A percentile compares a stretch with the other conserved stretches of the same genome.
Conservation (phyloP, 1,140 invertebrate species). For the Drosophila jambulina region DNA sequence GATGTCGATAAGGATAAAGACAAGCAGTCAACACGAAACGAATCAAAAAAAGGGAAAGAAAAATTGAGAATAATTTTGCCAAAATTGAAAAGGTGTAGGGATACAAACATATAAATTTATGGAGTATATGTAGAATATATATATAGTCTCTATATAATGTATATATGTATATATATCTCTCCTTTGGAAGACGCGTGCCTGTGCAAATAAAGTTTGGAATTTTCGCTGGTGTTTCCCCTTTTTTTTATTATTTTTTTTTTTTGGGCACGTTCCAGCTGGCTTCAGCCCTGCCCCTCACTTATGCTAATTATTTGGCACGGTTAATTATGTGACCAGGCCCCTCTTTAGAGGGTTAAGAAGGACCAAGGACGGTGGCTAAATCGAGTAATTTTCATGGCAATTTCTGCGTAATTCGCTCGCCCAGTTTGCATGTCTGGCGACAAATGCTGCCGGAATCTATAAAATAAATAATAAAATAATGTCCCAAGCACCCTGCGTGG, state of each 20-base stretch:
- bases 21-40: conserved; percentile 37
- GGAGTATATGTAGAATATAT: too few species aligned
- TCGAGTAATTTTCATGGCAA: conserved; percentile 43
- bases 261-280: conserved; percentile 47
- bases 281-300: conserved; percentile 39
- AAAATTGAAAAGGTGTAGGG: conserved; percentile 1
- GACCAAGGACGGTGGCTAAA: conserved; percentile 25
- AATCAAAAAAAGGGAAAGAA: conserved; percentile 21
- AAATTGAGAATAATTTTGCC: conserved; percentile 3
- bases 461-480: conserved; percentile 63
- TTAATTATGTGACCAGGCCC: conserved; percentile 56
- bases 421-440: conserved; percentile 47
- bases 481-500: conserved; percentile 17
- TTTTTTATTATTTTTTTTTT: not conserved
- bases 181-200: conserved; percentile 18
- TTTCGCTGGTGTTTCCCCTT: not conserved
- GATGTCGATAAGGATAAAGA: conserved; percentile 34
- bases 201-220: conserved; percentile 10
- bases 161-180: not conserved
- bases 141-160: not conserved
- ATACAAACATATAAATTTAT: conserved; percentile 1
- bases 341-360: conserved; percentile 37
- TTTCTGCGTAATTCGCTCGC: conserved; percentile 49
- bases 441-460: conserved; percentile 58
- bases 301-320: conserved; percentile 55